Conservation (phyloP, 2,888 invertebrate species). For the Scaptomyza caliginosa region DNA sequence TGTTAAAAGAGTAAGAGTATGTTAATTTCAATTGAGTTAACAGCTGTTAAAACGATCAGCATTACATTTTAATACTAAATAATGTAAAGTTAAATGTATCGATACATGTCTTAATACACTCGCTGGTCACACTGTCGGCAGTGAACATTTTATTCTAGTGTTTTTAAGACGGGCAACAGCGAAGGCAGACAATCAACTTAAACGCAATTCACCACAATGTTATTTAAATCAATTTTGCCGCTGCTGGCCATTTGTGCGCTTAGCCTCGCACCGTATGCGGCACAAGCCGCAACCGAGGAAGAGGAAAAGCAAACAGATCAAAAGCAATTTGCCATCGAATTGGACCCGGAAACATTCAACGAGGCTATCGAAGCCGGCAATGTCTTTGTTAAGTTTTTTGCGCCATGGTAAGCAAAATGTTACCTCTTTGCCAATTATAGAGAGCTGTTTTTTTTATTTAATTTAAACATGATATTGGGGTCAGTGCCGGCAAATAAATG, state of each 20-base stretch:
- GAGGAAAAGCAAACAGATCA: conserved; percentile 46
- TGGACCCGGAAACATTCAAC: conserved; percentile 86
- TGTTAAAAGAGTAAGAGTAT: too few species aligned
- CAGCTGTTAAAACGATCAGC: background rate
- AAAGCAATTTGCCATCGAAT: conserved; percentile 83
- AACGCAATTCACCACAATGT: conserved; percentile 44
- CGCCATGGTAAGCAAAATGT: conserved; percentile 88
- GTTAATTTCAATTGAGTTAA: too few species aligned
- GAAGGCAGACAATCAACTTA: background rate
- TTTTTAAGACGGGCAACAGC: conserved; percentile 30
- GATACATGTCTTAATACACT: background rate
- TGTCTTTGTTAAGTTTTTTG: conserved; percentile 91
- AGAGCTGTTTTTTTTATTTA: background rate
- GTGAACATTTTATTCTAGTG: conserved; percentile 9
- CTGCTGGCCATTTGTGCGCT: conserved; percentile 50
- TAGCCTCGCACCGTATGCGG: conserved; percentile 36
- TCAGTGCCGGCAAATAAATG: conserved; percentile 5
- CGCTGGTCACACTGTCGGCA: conserved; percentile 34
- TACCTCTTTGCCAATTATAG: too few species aligned
- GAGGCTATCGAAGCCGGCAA: conserved; percentile 87
- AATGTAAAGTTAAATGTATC: background rate
- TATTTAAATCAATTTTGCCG: conserved; percentile 55
- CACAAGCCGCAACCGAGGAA: conserved; percentile 31
- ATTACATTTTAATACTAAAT: background rate
- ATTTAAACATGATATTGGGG: background rate